Conservation (phyloP, 2,888 invertebrate genomes). For the Drosophila birchii region DNA sequence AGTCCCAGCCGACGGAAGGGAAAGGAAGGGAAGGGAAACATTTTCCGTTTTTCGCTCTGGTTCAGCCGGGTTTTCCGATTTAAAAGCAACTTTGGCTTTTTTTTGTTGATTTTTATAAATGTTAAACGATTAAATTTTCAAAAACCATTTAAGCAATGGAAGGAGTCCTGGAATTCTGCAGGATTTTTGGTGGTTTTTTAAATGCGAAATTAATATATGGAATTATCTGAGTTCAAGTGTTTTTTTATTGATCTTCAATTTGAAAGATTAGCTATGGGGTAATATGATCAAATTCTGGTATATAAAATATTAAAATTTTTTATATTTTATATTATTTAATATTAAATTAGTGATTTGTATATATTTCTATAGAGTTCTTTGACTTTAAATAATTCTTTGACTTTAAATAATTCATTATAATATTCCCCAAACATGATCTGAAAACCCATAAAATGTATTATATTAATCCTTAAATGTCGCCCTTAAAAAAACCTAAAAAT, state of each 20-base stretch:
- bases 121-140: conserved; percentile 25
- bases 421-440: too few species aligned
- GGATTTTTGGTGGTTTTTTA: background rate
- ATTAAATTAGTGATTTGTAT: background rate
- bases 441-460: too few species aligned
- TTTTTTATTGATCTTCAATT: too few species aligned
- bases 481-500: background rate
- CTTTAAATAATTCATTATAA: too few species aligned
- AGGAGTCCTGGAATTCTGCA: background rate
- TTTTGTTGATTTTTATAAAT: background rate
- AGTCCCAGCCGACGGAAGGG: conserved; percentile 15
- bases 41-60: conserved; percentile 10
- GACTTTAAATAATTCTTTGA: background rate
- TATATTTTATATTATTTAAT: background rate
- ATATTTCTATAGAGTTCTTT: background rate
- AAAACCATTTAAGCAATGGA: conserved; percentile 9
- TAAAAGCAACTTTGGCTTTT: conserved; percentile 25
- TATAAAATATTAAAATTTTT: background rate
- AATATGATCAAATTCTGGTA: background rate
- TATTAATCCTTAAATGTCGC: too few species aligned
- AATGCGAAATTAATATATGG: background rate
- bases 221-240: background rate
- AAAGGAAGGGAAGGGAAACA: background rate
- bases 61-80: conserved; percentile 13
- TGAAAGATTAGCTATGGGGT: background rate